Conservation (phyloP, 2,113 vertebrate genomes). For the Hemiscyllium ocellatum region DNA sequence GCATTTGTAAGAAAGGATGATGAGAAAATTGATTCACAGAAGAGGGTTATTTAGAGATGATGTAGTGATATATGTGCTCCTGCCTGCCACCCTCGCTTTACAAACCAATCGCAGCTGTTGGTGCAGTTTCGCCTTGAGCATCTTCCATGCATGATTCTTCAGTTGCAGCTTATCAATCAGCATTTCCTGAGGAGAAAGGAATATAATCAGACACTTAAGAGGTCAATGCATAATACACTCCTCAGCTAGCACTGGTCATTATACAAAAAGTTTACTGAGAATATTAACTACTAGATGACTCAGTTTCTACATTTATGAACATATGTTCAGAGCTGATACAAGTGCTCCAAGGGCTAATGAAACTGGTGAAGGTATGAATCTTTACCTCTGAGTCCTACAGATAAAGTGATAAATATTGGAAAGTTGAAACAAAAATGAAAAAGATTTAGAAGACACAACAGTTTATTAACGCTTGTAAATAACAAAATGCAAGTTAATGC, state of each 20-base stretch:
- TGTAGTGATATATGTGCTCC: background rate
- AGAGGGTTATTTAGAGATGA: background rate
- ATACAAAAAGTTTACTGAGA: background rate
- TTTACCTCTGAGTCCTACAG: background rate
- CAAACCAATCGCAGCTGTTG: slow-evolving; percentile 56
- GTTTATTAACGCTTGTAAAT: background rate
- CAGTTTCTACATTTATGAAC: background rate
- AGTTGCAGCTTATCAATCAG: slow-evolving; percentile 59
- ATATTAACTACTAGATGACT: background rate
- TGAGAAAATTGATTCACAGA: background rate
- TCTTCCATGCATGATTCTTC: slow-evolving; percentile 58
- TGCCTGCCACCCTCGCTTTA: background rate
- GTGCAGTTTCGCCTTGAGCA: slow-evolving; percentile 60
- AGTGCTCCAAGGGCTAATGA: background rate
- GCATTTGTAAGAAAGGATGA: background rate
- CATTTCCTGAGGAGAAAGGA: slow-evolving; percentile 51
- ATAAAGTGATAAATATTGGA: background rate
- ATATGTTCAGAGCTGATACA: background rate
- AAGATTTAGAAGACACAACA: background rate
- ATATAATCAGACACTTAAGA: background rate
- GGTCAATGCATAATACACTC: background rate
- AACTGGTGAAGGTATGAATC: background rate
- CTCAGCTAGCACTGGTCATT: background rate
- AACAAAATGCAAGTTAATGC: background rate
- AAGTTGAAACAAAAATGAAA: background rate